Percentiles rank a stretch among this genome's conserved stretches.
Conservation (phyloP, 2,113 vertebrate species). For the Xyrauchen texanus region DNA sequence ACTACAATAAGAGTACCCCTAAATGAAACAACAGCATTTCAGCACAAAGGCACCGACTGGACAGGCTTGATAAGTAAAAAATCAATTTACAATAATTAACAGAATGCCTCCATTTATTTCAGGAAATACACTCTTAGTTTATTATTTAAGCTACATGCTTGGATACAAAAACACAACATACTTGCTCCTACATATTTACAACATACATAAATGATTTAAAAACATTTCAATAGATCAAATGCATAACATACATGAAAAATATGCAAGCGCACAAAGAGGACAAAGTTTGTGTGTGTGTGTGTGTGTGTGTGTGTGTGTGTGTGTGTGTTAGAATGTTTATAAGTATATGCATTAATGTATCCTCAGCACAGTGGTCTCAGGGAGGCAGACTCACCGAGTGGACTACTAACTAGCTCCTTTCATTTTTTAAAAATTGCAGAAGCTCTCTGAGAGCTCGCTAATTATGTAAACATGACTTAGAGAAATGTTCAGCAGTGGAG, state of each 20-base stretch:
- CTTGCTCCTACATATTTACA: too few species aligned
- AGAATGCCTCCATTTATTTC: constrained; percentile 38
- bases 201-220: too few species aligned
- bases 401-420: constrained; percentile 67
- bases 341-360: not conserved
- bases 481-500: constrained; percentile 72
- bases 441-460: constrained; percentile 69
- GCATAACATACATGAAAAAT: not conserved
- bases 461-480: constrained; percentile 78
- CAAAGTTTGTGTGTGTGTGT: not conserved
- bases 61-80: constrained; percentile 56
- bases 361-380: constrained; percentile 40
- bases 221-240: too few species aligned
- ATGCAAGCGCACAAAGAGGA: not conserved
- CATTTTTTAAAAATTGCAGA: constrained; percentile 70
- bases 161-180: too few species aligned
- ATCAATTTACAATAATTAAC: constrained; percentile 55
- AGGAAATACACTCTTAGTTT: constrained; percentile 22
- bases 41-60: constrained; percentile 37
- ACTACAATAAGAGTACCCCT: constrained; percentile 49
- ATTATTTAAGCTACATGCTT: not conserved
- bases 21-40: constrained; percentile 44
- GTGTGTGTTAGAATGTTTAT: not conserved
- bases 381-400: constrained; percentile 56
- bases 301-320: not conserved